Percentiles rank a stretch among this genome's conserved stretches.
phyloP scores from a whole-genome alignment of 64 coral and sea anemone species.

The Pachyseris speciosa region DNA sequence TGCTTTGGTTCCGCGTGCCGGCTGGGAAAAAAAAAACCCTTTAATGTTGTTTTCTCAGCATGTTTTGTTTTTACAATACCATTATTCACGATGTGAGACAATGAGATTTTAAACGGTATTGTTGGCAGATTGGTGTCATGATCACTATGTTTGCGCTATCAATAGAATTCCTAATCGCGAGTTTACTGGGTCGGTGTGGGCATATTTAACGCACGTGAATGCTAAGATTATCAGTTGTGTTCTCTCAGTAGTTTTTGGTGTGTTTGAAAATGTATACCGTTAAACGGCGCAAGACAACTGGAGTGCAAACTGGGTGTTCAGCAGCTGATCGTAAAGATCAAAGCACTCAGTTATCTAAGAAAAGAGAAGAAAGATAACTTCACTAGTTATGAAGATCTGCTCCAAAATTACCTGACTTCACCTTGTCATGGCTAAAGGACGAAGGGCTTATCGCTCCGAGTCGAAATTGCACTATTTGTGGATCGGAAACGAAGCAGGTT shows the following conservation, averaged over 20 bases:
- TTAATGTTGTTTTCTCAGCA: no score
- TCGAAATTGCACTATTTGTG: conserved; percentile 24
- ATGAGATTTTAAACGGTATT: no score
- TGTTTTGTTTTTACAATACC: no score
- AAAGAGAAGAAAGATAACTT: background rate
- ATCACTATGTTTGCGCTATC: no score
- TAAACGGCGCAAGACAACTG: background rate
- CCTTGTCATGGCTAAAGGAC: conserved; percentile 33
- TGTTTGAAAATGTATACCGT: conserved; percentile 3
- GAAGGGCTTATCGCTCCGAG: conserved; percentile 39
- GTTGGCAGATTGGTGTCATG: no score
- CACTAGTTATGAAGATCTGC: conserved; percentile 4
- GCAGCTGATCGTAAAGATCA: background rate
- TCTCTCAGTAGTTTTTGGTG: background rate
- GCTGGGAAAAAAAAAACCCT: no score
- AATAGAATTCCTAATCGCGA: no score
- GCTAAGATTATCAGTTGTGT: background rate
- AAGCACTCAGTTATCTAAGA: background rate
- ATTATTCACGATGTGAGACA: no score
- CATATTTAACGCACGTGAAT: background rate
- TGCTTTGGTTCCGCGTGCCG: no score
- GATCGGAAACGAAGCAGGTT: conserved; percentile 25
- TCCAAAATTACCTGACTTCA: conserved; percentile 36
- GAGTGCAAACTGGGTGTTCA: background rate
- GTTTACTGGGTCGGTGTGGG: background rate